Evolutionary conservation across 2,888 invertebrate genomes (phyloP).

Genomic region (Buathra laborator): DNA sequence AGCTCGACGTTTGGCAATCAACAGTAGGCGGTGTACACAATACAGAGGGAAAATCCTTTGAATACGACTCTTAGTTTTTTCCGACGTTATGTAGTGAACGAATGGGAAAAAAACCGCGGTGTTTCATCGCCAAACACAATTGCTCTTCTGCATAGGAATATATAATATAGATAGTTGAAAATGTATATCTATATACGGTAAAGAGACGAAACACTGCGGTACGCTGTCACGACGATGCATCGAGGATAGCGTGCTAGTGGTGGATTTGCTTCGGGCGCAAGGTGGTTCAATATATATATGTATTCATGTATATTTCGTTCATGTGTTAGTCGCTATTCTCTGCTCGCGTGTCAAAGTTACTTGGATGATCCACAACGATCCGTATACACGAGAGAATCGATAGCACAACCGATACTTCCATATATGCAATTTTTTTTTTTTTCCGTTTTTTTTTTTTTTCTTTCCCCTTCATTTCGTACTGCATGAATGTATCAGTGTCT

Average conservation of each 20-base stretch:
- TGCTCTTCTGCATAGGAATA: slow-evolving; percentile 22
- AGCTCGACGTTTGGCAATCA: neutral
- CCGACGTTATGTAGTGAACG: slow-evolving; percentile 18
- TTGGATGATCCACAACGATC: slow-evolving; percentile 57
- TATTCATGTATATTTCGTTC: neutral
- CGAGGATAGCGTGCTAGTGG: slow-evolving; percentile 43
- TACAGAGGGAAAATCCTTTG: neutral
- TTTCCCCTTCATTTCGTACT: neutral
- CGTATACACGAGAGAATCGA: slow-evolving; percentile 39
- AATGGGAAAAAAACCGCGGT: slow-evolving; percentile 15
- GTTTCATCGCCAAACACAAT: slow-evolving; percentile 17
- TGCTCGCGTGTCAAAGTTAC: slow-evolving; percentile 57
- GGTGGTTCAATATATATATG: neutral
- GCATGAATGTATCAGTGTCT: neutral
- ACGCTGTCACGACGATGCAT: slow-evolving; percentile 60
- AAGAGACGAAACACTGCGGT: slow-evolving; percentile 57
- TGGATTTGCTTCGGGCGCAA: slow-evolving; percentile 34
- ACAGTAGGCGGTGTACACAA: neutral
- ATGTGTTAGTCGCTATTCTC: slow-evolving; percentile 46
- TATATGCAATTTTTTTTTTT: slow-evolving; percentile 20
- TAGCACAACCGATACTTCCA: slow-evolving; percentile 33
- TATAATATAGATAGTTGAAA: neutral
- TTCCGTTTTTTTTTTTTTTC: slow-evolving; percentile 4
- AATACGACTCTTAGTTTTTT: slow-evolving; percentile 19
- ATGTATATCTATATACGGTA: slow-evolving; percentile 37